These are phyloP conservation scores for Myiotriccus ornatus DNA, from an alignment of 2,797 vertebrate genomes.

Conservation along the genomic window DNA sequence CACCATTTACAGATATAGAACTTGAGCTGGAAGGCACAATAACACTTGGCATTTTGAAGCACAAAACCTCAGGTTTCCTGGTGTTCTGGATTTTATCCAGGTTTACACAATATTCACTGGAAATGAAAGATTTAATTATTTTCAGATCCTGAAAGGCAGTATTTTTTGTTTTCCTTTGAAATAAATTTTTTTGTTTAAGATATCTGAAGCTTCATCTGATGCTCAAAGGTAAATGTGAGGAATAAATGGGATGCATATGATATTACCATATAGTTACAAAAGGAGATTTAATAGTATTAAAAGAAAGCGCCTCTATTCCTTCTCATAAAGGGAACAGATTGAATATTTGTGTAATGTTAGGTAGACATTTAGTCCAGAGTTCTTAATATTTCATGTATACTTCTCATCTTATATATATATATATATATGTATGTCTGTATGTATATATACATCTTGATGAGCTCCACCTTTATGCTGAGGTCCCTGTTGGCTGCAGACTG, in stretches of 20 bases:
- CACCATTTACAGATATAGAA: background rate
- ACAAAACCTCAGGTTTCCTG: background rate
- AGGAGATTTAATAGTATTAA: background rate
- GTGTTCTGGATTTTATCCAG: background rate
- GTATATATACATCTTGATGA: too few relatives aligned
- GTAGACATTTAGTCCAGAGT: background rate
- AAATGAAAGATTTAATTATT: background rate
- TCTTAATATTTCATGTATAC: background rate
- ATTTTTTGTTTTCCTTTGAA: background rate
- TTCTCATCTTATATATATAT: background rate
- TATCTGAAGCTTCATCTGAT: background rate
- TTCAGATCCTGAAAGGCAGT: background rate
- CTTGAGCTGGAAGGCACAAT: background rate
- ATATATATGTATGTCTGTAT: too few relatives aligned
- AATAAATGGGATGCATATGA: background rate
- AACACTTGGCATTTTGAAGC: background rate
- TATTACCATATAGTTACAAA: background rate
- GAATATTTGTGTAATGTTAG: background rate
- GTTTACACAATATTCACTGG: background rate
- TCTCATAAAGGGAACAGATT: background rate
- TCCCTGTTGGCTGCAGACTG: background rate
- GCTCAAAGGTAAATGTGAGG: background rate
- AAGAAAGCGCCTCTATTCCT: background rate
- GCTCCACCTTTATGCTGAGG: accelerated
- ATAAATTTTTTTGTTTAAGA: background rate